Percentiles rank a stretch among this genome's conserved stretches.
Evolutionary conservation across 2,888 invertebrate species (phyloP).

Genomic region (Gari tellinella): DNA sequence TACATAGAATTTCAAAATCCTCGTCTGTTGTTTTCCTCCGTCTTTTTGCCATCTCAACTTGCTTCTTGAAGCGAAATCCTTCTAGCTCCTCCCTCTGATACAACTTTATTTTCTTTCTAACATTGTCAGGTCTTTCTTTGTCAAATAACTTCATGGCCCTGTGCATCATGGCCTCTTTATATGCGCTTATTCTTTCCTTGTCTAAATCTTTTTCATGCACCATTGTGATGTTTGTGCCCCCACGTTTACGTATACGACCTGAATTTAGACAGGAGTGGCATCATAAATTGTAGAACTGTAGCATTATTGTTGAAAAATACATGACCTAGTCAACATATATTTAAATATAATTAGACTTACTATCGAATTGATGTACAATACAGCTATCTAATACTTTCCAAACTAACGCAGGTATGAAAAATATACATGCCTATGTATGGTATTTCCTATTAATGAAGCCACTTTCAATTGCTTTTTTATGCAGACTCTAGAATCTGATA

Average conservation of each 20-base stretch:
- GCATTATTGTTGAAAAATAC: too few relatives aligned
- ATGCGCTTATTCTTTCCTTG: slow-evolving; percentile 38
- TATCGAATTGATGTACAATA: too few relatives aligned
- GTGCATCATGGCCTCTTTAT: slow-evolving; percentile 53
- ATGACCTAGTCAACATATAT: too few relatives aligned
- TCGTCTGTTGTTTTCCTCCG: slow-evolving; percentile 14
- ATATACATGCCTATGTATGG: too few relatives aligned
- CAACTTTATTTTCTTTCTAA: slow-evolving; percentile 20
- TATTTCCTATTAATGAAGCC: not conserved
- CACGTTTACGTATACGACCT: slow-evolving; percentile 58
- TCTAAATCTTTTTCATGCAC: slow-evolving; percentile 34
- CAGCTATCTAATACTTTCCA: too few relatives aligned
- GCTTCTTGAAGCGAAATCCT: slow-evolving; percentile 20
- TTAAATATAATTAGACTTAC: too few relatives aligned
- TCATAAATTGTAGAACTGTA: too few relatives aligned
- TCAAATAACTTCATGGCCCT: slow-evolving; percentile 22
- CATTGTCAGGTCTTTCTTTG: slow-evolving; percentile 1
- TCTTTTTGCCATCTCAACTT: slow-evolving; percentile 18
- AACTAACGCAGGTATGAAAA: too few relatives aligned
- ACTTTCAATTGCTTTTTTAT: not conserved
- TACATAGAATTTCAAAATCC: slow-evolving; percentile 41
- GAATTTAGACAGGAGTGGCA: too few relatives aligned
- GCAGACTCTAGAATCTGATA: too few relatives aligned
- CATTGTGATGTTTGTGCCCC: slow-evolving; percentile 34
- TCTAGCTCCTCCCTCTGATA: slow-evolving; percentile 35